A percentile compares a stretch with the other conserved stretches of the same genome.
Evolutionary conservation across 2,113 vertebrate genomes (phyloP).

Genomic region (Verasper variegatus): DNA sequence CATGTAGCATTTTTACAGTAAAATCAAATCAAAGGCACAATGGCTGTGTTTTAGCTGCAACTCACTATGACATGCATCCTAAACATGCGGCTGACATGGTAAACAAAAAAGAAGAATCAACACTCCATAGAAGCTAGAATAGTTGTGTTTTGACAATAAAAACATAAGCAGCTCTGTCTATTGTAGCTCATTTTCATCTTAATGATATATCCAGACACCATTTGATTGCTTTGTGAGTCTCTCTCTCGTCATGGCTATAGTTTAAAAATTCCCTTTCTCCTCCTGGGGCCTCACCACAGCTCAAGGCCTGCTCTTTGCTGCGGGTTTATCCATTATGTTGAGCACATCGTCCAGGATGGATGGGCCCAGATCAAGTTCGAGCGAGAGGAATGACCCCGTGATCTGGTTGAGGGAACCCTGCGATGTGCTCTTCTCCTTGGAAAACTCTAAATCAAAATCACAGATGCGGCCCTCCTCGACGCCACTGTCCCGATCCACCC

Average conservation of each 20-base stretch:
- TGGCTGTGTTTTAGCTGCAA: conserved; percentile 69
- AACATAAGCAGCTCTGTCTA: conserved; percentile 70
- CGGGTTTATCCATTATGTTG: conserved; percentile 94
- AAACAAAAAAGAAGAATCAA: conserved; percentile 53
- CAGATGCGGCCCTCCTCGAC: conserved; percentile 86
- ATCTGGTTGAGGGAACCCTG: conserved; percentile 91
- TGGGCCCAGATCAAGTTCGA: conserved; percentile 96
- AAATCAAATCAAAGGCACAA: conserved; percentile 75
- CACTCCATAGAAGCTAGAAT: conserved; percentile 75
- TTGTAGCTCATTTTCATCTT: conserved; percentile 69
- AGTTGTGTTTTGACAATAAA: conserved; percentile 73
- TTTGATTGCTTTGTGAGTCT: conserved; percentile 71
- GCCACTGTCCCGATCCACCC: conserved; percentile 88
- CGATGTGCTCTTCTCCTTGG: conserved; percentile 86
- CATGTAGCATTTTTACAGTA: conserved; percentile 52
- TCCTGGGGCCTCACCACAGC: conserved; percentile 44
- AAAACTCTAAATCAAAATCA: conserved; percentile 84
- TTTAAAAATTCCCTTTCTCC: conserved; percentile 70
- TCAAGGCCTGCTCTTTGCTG: conserved; percentile 76
- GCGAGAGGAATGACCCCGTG: conserved; percentile 91
- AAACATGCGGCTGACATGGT: conserved; percentile 71
- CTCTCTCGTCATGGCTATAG: conserved; percentile 48
- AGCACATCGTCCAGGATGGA: conserved; percentile 98
- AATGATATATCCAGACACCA: conserved; percentile 74
- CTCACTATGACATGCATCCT: conserved; percentile 76